Evolutionary conservation across 2,888 invertebrate genomes (phyloP).

Genomic region (Mythimna loreyi): DNA sequence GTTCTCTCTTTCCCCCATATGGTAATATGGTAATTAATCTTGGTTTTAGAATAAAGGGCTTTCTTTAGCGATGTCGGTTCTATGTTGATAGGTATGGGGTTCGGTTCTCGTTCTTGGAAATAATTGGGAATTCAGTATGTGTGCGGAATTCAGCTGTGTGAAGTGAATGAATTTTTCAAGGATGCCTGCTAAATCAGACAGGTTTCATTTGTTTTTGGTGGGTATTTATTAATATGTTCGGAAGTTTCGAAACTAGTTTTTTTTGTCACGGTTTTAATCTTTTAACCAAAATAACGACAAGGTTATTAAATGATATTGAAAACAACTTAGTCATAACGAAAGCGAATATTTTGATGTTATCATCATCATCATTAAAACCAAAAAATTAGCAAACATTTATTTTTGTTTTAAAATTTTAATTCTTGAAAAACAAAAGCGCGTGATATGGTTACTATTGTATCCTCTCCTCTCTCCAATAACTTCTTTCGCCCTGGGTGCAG

Average conservation of each 20-base stretch:
- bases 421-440: too few species aligned
- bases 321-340: background rate
- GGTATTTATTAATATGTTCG: constrained; percentile 16
- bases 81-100: constrained; percentile 33
- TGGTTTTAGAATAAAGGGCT: constrained; percentile 65
- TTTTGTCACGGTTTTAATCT: background rate
- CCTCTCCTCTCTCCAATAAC: too few species aligned
- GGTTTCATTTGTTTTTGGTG: constrained; percentile 30
- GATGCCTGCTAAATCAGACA: constrained; percentile 16
- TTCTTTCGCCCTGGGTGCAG: too few species aligned
- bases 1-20: constrained; percentile 62
- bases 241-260: constrained; percentile 5
- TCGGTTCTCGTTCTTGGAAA: constrained; percentile 49
- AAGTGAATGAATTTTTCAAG: constrained; percentile 38
- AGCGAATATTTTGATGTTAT: background rate
- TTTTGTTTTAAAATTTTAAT: too few species aligned
- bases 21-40: constrained; percentile 68
- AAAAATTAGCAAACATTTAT: too few species aligned
- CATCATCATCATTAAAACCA: background rate
- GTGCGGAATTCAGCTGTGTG: constrained; percentile 30
- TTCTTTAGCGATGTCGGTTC: constrained; percentile 53
- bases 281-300: background rate
- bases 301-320: background rate
- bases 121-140: constrained; percentile 42
- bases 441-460: too few species aligned